A percentile compares a stretch with the other conserved stretches of the same genome.
Evolutionary conservation across 2,113 vertebrate species (phyloP).

Genomic region (Podarcis cretensis): DNA sequence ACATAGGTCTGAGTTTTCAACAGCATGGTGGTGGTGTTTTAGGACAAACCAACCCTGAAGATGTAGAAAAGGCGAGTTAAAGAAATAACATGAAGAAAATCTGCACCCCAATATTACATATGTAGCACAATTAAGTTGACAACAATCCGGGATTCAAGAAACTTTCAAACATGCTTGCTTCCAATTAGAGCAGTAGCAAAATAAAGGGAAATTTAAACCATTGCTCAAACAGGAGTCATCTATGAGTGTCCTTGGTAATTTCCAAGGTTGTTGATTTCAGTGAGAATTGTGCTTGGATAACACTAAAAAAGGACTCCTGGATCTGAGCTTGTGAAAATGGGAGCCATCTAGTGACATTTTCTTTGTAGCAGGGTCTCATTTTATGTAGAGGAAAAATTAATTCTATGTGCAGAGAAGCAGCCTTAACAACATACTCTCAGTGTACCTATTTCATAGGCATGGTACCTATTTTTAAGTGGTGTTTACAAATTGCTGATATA

Average conservation of each 20-base stretch:
- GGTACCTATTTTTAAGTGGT: background rate
- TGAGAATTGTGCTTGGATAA: background rate
- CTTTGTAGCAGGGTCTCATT: background rate
- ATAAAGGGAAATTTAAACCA: background rate
- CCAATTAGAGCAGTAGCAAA: background rate
- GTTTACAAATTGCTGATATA: background rate
- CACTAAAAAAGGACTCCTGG: background rate
- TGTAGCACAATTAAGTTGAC: background rate
- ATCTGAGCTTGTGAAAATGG: slow-evolving; percentile 2
- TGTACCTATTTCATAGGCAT: too few species aligned
- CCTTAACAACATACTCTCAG: background rate
- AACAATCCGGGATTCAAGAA: background rate
- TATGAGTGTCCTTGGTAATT: background rate
- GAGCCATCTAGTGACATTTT: background rate
- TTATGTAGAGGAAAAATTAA: slow-evolving; percentile 14
- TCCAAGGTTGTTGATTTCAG: background rate
- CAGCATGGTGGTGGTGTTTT: background rate
- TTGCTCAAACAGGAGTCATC: background rate
- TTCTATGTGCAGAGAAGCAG: background rate
- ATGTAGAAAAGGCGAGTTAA: background rate
- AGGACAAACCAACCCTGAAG: background rate
- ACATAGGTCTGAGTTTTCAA: too few species aligned
- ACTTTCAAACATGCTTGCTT: background rate
- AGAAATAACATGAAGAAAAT: background rate
- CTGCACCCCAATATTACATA: background rate